Evolutionary conservation across 1,140 invertebrate species (phyloP).

Genomic region (Dendrolimus kikuchii): DNA sequence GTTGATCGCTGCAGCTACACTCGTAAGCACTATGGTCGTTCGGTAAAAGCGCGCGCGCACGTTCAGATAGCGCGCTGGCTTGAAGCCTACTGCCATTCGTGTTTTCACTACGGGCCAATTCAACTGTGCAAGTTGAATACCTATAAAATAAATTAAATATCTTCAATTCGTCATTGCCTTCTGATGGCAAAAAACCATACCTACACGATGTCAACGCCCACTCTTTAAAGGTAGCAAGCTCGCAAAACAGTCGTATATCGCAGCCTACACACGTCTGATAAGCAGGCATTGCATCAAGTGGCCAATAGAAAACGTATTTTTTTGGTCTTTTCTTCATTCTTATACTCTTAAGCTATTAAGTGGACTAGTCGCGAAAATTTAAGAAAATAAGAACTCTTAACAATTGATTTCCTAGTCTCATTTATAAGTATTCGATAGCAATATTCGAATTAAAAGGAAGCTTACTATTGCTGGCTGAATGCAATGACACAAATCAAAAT

Average conservation of each 20-base stretch:
- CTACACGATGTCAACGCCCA: conserved; percentile 62
- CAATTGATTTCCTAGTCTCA: too few relatives aligned
- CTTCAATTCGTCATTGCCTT: conserved; percentile 47
- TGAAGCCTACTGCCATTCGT: conserved; percentile 44
- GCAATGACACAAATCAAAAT: too few relatives aligned
- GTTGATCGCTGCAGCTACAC: conserved; percentile 64
- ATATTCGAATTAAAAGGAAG: too few relatives aligned
- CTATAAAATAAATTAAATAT: conserved; percentile 44
- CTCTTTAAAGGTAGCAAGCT: conserved; percentile 33
- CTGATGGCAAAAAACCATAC: conserved; percentile 52
- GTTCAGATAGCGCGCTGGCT: conserved; percentile 43
- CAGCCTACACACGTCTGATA: conserved; percentile 37
- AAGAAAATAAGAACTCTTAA: too few relatives aligned
- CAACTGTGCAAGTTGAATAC: conserved; percentile 26
- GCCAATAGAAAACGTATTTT: too few relatives aligned
- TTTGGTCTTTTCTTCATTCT: too few relatives aligned
- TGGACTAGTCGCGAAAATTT: too few relatives aligned
- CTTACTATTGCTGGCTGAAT: too few relatives aligned
- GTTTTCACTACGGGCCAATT: conserved; percentile 4
- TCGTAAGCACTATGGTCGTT: conserved; percentile 35
- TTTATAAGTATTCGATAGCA: too few relatives aligned
- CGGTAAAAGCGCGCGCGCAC: conserved; percentile 33
- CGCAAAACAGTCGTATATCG: conserved; percentile 38
- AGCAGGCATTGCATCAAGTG: conserved; percentile 11
- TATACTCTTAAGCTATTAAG: too few relatives aligned